Conservation (phyloP, 2,888 invertebrate genomes). For the Temnothorax unifasciatus region DNA sequence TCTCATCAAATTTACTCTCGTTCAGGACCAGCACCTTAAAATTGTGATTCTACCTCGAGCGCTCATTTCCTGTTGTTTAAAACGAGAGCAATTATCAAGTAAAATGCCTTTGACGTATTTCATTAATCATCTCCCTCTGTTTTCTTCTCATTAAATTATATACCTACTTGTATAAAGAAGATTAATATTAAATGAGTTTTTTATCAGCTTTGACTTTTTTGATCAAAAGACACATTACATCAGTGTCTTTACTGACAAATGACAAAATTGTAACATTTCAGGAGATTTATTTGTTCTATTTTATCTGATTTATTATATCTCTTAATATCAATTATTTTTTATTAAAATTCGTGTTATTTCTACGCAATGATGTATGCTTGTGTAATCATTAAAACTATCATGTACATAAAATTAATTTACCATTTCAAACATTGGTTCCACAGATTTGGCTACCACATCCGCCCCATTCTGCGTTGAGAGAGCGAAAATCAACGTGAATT, state of each 20-base stretch:
- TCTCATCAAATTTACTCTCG: conserved; percentile 39
- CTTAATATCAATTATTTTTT: background rate
- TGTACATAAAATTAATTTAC: conserved; percentile 56
- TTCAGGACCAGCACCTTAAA: background rate
- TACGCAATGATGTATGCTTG: background rate
- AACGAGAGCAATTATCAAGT: background rate
- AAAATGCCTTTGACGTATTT: background rate
- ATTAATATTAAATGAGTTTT: background rate
- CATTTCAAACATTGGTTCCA: conserved; percentile 51
- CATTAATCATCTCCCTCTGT: background rate
- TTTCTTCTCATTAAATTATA: background rate
- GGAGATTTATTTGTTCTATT: background rate
- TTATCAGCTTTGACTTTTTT: background rate
- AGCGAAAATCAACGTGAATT: conserved; percentile 82
- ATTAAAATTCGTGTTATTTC: background rate
- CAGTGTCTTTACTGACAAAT: background rate
- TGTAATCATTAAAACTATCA: background rate
- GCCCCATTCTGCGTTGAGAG: conserved; percentile 77
- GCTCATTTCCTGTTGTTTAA: background rate
- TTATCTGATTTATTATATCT: background rate
- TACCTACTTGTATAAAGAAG: background rate
- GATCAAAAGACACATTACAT: background rate
- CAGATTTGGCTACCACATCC: conserved; percentile 3
- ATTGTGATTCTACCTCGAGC: conserved; percentile 14
- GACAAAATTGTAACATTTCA: background rate